A percentile compares a stretch with the other conserved stretches of the same genome.
These are phyloP conservation scores for Propsilocerus akamusi DNA, from an alignment of 1,140 invertebrate genomes.

Conservation along the genomic window DNA sequence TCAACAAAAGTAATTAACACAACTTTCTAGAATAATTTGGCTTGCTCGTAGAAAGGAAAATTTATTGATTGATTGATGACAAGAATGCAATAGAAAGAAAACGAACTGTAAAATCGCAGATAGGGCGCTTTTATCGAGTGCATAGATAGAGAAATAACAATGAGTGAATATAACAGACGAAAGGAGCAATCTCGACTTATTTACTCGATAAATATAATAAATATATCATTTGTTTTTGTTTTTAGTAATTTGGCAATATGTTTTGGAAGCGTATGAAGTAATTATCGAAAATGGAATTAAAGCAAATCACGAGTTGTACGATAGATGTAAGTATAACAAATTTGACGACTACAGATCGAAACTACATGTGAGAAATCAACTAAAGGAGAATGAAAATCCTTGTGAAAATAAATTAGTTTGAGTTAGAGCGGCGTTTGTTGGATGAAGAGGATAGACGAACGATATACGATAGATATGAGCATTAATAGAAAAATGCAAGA, in stretches of 20 bases:
- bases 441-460: neutral
- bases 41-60: no score
- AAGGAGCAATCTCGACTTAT: neutral
- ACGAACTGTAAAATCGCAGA: no score
- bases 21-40: no score
- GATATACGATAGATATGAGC: neutral
- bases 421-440: neutral
- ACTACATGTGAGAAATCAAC: neutral
- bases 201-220: neutral
- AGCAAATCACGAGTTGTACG: neutral
- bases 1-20: no score
- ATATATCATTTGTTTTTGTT: neutral
- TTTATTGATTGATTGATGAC: neutral
- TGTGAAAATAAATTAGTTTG: neutral
- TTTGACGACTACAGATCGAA: neutral
- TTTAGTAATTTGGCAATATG: neutral
- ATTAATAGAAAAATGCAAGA: no score
- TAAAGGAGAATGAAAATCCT: neutral
- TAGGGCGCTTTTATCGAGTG: no score
- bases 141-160: neutral
- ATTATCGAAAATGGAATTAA: neutral
- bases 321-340: no score
- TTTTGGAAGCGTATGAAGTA: slow-evolving; percentile 3
- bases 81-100: neutral
- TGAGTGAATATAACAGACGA: neutral